Base-by-base conservation (phyloP, 2,888 invertebrate species). In the Apamea anceps region DNA sequence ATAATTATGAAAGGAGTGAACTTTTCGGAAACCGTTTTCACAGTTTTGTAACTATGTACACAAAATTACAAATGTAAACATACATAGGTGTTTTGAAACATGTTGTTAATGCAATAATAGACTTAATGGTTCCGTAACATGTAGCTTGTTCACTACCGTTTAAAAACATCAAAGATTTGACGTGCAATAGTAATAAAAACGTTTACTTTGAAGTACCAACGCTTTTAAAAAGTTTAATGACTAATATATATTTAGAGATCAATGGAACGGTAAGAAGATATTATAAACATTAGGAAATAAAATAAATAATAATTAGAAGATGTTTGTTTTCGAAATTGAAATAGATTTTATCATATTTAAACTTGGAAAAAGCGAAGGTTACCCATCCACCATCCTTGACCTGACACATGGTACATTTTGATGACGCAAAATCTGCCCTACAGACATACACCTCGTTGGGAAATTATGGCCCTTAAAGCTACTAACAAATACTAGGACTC, bases 141-240 rank as follows among this genome's bases (percentile, higher is more conserved):
- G 72, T 37, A 60, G 51, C 8, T 45, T 37, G 10, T 60, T 37
- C 18, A 66, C 73, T 66, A 72, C 54, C 42, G 63, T 84, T 75
- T 66, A 67, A 37, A 80, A 77, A 85, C 85, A 85, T 87, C 88
- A 82, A 86, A 88, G 75, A 67, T 79, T 66, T 42, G 18, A 81
- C 18, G 68, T 72, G 74, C 71, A 70, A 28, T 37, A 25, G 74
- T 68, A 74, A 70, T 79, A 66, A 81, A 87, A 88, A 57, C 66
- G 57, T 76, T 72, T 66, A 71, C 85, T 88, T 86, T 87, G 85
- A 89, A 71, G 85, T 77, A 66, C 45, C 42, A 63, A 32, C 62
- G 57, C 67, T 72, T 67, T 48, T 60, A 66, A 32, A 63, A 75
- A 72, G 57, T 76, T 88, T 82, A 74, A 83, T 68, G n/a, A 37